Evolutionary conservation across 2,888 invertebrate genomes (phyloP).

Genomic region (Stictocephala bisonia): DNA sequence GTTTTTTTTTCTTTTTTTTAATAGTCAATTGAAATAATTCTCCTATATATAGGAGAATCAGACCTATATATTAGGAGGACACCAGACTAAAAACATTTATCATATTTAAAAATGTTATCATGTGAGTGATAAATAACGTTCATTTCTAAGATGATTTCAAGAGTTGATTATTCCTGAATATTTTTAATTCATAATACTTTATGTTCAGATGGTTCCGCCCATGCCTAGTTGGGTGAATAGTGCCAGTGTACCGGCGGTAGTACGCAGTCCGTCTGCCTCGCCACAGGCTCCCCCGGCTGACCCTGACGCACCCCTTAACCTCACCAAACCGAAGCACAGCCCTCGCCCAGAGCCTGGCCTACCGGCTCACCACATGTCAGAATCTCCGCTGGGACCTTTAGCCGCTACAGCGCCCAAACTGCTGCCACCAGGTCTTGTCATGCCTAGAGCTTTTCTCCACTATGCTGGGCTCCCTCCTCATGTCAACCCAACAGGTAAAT

Average conservation of each 20-base stretch:
- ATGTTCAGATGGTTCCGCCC: conserved; percentile 37
- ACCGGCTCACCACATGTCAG: conserved; percentile 66
- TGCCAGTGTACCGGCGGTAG: conserved; percentile 59
- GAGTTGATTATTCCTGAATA: no score
- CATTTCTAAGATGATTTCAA: no score
- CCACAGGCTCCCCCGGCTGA: conserved; percentile 67
- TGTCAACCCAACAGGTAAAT: conserved; percentile 65
- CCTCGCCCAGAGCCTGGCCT: conserved; percentile 60
- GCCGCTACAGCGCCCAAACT: conserved; percentile 70
- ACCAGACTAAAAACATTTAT: no score
- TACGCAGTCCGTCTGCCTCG: conserved; percentile 56
- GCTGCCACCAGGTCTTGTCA: conserved; percentile 70
- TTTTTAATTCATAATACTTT: no score
- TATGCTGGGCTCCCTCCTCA: conserved; percentile 71
- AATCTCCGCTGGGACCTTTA: conserved; percentile 65
- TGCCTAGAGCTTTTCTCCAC: conserved; percentile 71
- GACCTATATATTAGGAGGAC: no score
- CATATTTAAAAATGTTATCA: no score
- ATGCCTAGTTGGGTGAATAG: conserved; percentile 57
- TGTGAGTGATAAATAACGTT: no score
- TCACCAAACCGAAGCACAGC: conserved; percentile 81
- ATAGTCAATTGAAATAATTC: no score
- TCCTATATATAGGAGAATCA: no score
- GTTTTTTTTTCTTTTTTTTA: no score
- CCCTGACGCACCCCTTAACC: conserved; percentile 87